Conservation (phyloP, 1,140 invertebrate genomes). For the Conus ventricosus region DNA sequence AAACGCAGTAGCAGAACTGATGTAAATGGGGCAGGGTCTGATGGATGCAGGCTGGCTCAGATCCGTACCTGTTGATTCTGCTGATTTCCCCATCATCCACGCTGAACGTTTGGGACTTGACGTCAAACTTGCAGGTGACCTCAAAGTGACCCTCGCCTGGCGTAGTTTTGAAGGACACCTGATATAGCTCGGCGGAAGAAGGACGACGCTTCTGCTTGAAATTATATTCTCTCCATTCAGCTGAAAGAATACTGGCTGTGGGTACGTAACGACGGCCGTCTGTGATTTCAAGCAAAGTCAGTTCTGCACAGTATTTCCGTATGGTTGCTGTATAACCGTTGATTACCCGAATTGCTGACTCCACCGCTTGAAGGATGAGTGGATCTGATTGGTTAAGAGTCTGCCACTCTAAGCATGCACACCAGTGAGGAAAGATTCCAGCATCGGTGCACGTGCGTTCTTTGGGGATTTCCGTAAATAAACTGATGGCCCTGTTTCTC, state of each 20-base stretch:
- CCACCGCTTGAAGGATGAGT: background rate
- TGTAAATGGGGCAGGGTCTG: too few relatives aligned
- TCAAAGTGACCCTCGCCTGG: too few relatives aligned
- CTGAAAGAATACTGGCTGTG: background rate
- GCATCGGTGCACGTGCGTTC: slow-evolving; percentile 88
- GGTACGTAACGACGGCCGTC: background rate
- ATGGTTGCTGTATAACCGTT: background rate
- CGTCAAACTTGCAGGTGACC: too few relatives aligned
- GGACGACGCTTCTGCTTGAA: too few relatives aligned
- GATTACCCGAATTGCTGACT: slow-evolving; percentile 22
- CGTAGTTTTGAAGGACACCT: too few relatives aligned
- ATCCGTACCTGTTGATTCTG: too few relatives aligned
- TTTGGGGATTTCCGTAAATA: slow-evolving; percentile 79
- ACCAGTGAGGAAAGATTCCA: slow-evolving; percentile 95
- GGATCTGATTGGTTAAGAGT: background rate
- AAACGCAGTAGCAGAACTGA: too few relatives aligned
- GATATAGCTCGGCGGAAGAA: too few relatives aligned
- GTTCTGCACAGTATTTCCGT: background rate
- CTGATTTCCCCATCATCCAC: too few relatives aligned
- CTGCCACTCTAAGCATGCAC: slow-evolving; percentile 89
- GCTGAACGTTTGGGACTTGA: too few relatives aligned
- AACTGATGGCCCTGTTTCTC: slow-evolving; percentile 79
- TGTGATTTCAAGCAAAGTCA: slow-evolving; percentile 3
- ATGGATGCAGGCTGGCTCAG: too few relatives aligned
- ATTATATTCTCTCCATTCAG: too few relatives aligned